phyloP scores from a whole-genome alignment of 2,888 invertebrate species.

The Dicyrtomina minuta region DNA sequence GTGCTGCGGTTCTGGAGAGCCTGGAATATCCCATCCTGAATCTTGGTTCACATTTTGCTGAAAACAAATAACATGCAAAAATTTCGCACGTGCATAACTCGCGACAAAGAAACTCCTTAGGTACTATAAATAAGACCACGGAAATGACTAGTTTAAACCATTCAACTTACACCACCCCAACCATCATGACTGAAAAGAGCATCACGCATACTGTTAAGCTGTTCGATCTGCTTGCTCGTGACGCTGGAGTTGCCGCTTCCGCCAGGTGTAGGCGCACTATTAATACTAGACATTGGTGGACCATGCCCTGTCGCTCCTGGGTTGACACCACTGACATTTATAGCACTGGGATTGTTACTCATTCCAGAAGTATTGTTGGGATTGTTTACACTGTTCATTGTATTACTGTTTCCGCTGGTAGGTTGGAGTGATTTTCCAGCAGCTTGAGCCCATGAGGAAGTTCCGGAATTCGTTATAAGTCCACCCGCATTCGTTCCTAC shows the following conservation, averaged over 20 bases:
- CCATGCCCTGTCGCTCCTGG: slow-evolving; percentile 18
- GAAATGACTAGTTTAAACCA: not conserved
- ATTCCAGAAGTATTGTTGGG: slow-evolving; percentile 51
- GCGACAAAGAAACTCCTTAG: not conserved
- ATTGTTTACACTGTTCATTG: slow-evolving; percentile 62
- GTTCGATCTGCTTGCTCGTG: slow-evolving; percentile 80
- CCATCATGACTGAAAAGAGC: slow-evolving; percentile 88
- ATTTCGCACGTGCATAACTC: slow-evolving; percentile 35
- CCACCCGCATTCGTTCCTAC: slow-evolving; percentile 47
- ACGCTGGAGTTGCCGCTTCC: slow-evolving; percentile 56
- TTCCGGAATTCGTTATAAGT: slow-evolving; percentile 46
- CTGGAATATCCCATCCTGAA: slow-evolving; percentile 88
- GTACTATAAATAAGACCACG: not conserved
- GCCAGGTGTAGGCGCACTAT: slow-evolving; percentile 30
- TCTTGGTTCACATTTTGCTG: slow-evolving; percentile 92
- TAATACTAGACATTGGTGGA: slow-evolving; percentile 17
- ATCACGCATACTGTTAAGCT: slow-evolving; percentile 86
- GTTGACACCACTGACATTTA: slow-evolving; percentile 16
- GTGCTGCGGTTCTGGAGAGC: slow-evolving; percentile 78
- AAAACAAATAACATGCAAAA: slow-evolving; percentile 54
- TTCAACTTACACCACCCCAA: slow-evolving; percentile 80
- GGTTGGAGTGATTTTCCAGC: slow-evolving; percentile 60
- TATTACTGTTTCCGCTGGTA: slow-evolving; percentile 57
- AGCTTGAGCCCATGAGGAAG: slow-evolving; percentile 61
- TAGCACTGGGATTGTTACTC: slow-evolving; percentile 38